phyloP scores from a whole-genome alignment of 2,113 vertebrate species.

The Apistogramma diplotaenia region DNA sequence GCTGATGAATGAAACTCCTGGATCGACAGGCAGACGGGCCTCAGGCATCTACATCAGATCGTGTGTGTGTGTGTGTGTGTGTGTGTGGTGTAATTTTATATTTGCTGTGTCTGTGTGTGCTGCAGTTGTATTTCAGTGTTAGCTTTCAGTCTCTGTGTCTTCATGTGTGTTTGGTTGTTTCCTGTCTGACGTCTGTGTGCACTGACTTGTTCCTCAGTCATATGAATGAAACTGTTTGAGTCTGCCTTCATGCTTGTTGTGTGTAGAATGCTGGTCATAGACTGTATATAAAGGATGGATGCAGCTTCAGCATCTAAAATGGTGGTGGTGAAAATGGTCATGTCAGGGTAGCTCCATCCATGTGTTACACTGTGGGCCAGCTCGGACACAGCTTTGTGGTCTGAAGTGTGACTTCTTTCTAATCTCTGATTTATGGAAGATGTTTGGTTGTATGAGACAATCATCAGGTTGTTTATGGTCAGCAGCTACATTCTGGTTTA shows the following conservation, averaged over 20 bases:
- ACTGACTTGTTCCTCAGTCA: neutral
- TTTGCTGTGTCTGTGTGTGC: neutral
- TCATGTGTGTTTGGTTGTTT: neutral
- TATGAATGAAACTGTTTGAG: neutral
- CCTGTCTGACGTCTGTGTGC: neutral
- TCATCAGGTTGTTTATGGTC: no score
- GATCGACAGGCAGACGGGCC: conserved; percentile 28
- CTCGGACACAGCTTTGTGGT: neutral
- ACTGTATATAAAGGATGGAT: neutral
- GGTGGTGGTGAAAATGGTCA: neutral
- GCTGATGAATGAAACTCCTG: conserved; percentile 53
- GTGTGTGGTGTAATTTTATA: neutral
- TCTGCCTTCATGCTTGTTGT: neutral
- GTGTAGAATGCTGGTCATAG: neutral
- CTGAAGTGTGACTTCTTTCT: neutral
- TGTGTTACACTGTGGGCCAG: neutral
- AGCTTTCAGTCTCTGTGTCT: neutral
- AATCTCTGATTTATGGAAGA: neutral
- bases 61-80: conserved; percentile 15
- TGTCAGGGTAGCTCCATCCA: neutral
- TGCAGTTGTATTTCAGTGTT: neutral
- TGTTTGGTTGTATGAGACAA: neutral
- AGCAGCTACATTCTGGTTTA: no score
- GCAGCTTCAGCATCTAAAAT: neutral
- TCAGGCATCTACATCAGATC: conserved; percentile 30